phyloP scores from a whole-genome alignment of 2,113 vertebrate species.

The Hippocampus comes region DNA sequence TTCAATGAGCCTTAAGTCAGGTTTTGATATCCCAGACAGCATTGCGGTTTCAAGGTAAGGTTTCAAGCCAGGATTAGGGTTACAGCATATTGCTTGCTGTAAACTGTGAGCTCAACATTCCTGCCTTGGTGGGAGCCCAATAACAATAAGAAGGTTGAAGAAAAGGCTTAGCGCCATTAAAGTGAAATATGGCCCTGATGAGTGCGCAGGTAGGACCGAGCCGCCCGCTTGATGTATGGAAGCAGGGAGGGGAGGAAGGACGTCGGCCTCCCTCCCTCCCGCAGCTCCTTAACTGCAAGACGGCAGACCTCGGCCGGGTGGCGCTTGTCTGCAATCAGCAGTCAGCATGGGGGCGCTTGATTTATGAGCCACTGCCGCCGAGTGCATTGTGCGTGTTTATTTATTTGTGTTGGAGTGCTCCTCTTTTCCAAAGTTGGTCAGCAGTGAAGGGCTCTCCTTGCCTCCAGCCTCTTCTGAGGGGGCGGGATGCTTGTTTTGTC shows the following conservation, averaged over 20 bases:
- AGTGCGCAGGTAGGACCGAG: constrained; percentile 20
- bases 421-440: constrained; percentile 21
- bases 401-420: constrained; percentile 19
- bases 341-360: constrained; percentile 48
- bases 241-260: constrained; percentile 7
- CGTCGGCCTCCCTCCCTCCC: background rate
- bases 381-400: constrained; percentile 13
- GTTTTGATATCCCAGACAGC: too few relatives aligned
- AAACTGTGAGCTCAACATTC: constrained; percentile 4
- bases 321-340: constrained; percentile 36
- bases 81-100: background rate
- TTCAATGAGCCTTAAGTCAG: background rate
- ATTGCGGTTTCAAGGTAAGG: background rate
- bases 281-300: constrained; percentile 39
- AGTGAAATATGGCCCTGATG: constrained; percentile 43
- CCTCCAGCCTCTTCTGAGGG: background rate
- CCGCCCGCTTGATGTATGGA: constrained; percentile 23
- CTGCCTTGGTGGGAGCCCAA: constrained; percentile 7
- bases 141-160: background rate
- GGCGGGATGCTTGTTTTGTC: constrained; percentile 37
- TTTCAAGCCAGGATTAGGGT: background rate
- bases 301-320: constrained; percentile 30
- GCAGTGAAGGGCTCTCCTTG: background rate
- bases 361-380: constrained; percentile 25
- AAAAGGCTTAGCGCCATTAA: constrained; percentile 12